Conservation (phyloP, 2,888 invertebrate genomes). For the Hesperia comma region DNA sequence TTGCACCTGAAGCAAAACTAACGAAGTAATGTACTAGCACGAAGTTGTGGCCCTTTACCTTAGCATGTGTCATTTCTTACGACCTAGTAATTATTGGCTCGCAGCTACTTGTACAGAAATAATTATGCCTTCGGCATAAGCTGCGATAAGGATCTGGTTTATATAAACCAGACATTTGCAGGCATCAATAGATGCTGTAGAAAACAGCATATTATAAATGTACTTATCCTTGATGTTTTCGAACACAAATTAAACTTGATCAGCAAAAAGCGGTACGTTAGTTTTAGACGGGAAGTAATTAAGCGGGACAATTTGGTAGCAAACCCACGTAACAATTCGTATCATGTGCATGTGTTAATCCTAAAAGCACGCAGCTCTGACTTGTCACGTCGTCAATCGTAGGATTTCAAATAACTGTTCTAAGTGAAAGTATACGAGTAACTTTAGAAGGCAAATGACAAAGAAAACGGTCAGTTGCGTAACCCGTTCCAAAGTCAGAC, state of each 20-base stretch:
- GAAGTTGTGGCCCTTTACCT: too few relatives aligned
- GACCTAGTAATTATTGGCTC: slow-evolving; percentile 18
- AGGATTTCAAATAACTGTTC: slow-evolving; percentile 8
- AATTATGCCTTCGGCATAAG: slow-evolving; percentile 16
- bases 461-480: slow-evolving; percentile 33
- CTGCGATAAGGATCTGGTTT: slow-evolving; percentile 22
- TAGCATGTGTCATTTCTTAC: slow-evolving; percentile 28
- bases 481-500: slow-evolving; percentile 30
- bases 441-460: slow-evolving; percentile 35
- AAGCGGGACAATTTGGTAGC: slow-evolving; percentile 23
- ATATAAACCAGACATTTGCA: slow-evolving; percentile 13
- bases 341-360: slow-evolving; percentile 21
- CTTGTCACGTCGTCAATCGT: background rate
- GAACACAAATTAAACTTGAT: slow-evolving; percentile 13
- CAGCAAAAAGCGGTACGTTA: slow-evolving; percentile 18
- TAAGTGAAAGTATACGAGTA: slow-evolving; percentile 30
- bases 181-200: slow-evolving; percentile 25
- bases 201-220: slow-evolving; percentile 17
- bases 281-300: slow-evolving; percentile 31
- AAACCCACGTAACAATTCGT: background rate
- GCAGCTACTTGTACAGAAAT: slow-evolving; percentile 21
- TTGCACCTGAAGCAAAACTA: too few relatives aligned
- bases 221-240: slow-evolving; percentile 15
- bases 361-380: slow-evolving; percentile 10
- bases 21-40: too few relatives aligned